Percentiles rank a stretch among this genome's conserved stretches.
phyloP scores from a whole-genome alignment of 2,888 invertebrate species.

The Tortricodes alternella region DNA sequence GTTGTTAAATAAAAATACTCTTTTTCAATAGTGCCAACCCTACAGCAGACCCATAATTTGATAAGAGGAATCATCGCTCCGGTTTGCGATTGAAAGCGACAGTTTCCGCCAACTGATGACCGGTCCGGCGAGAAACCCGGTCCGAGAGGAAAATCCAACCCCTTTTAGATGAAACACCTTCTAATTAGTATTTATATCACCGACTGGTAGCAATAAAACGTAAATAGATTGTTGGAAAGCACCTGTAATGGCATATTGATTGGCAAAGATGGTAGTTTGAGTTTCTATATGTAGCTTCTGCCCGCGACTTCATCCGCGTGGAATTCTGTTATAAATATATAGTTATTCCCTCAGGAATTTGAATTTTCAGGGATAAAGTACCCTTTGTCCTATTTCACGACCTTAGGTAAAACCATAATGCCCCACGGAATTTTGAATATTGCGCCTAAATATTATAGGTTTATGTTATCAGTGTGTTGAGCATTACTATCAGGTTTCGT shows the following conservation, averaged over 20 bases:
- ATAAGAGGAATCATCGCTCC: constrained; percentile 77
- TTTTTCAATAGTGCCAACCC: constrained; percentile 16
- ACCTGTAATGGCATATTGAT: constrained; percentile 21
- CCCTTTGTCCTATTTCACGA: too few relatives aligned
- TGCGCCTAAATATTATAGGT: too few relatives aligned
- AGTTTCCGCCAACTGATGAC: constrained; percentile 75
- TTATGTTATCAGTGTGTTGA: too few relatives aligned
- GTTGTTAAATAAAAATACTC: background rate
- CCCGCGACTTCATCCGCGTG: too few relatives aligned
- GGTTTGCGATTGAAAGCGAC: constrained; percentile 75
- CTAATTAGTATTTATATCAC: constrained; percentile 44
- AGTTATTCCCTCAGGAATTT: too few relatives aligned
- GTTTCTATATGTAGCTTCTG: constrained; percentile 14
- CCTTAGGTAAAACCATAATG: too few relatives aligned
- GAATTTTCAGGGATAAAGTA: too few relatives aligned
- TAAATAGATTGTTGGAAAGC: constrained; percentile 29
- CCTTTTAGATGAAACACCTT: constrained; percentile 58
- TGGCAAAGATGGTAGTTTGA: constrained; percentile 8
- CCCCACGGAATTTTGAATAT: too few relatives aligned
- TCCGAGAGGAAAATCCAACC: constrained; percentile 71
- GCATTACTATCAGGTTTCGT: too few relatives aligned
- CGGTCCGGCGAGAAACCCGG: constrained; percentile 74
- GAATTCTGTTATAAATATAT: too few relatives aligned
- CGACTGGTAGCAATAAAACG: constrained; percentile 35
- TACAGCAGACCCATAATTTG: constrained; percentile 67